Evolutionary conservation across 1,140 invertebrate species (phyloP), one percentile per base, ranked within the genome.

Genomic region (Aleiodes sp.): DNA sequence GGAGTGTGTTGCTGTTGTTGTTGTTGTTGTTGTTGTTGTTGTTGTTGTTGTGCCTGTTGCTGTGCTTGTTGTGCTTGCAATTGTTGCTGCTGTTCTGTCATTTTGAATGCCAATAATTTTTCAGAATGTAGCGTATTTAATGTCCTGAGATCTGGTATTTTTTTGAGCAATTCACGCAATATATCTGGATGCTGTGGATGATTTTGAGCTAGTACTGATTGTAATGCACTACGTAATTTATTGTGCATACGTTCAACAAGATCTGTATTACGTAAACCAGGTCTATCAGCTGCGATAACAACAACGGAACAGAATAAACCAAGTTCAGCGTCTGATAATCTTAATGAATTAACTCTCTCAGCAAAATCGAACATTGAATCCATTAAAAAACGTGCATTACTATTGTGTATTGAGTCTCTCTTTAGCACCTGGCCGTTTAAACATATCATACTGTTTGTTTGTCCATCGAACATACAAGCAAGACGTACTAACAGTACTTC

Each of bases 351-450:
- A 82, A 99, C 93, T 73, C 95, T 90, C 79, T 98, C 96, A 39
- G 96, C 95, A 85, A 99, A 98, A 78, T 98, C 97, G 83, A 99
- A 98, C 87, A 98, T 98, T 70, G 95, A 97, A 79, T 98, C 95
- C 85, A 98, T 94, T 28, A 99, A 90, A 82, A 98, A 98, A 74
- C 95, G 89, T 9, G 96, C 95, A 86, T 97, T 97, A 70, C 93
- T 94, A 80, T 93, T 94, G 84, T 95, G 94, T 70, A 97, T 94
- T 57, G 94, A 92, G 82, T 97, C 95, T 57, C 94, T 89, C 76
- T 95, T 93, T 80, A 97, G 90, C 73, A 97, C 91, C 84, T 96
- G 94, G 56, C 95, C 95, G 78, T 97, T 97, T 59, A 97, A 88
- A 83, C 95, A 97, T 73, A 97, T 93, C 90, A 97, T 96, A 81